A percentile compares a stretch with the other conserved stretches of the same genome.
These are phyloP conservation scores for Matsumurasca onukii DNA, from an alignment of 1,140 invertebrate species.

Conservation along the genomic window DNA sequence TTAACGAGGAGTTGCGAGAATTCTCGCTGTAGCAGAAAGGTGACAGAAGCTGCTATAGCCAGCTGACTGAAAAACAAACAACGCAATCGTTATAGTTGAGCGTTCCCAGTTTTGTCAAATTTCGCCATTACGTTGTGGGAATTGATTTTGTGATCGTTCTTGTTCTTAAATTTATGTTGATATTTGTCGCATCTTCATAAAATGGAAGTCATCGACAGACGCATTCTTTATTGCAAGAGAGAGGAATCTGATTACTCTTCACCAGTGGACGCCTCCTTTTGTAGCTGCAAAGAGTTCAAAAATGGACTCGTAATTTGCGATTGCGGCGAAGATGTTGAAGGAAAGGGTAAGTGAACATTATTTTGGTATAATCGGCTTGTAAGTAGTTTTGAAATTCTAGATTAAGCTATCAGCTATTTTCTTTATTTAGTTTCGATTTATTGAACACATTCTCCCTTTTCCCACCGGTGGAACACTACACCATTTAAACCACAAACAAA, in stretches of 20 bases:
- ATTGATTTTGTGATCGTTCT: background rate
- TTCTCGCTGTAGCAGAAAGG: background rate
- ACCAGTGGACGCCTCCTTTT: background rate
- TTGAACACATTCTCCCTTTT: background rate
- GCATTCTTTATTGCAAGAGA: constrained; percentile 12
- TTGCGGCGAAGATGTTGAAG: constrained; percentile 17
- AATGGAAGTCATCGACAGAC: constrained; percentile 17
- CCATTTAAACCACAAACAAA: too few relatives aligned
- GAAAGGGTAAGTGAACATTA: background rate
- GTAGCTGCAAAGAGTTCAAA: constrained; percentile 6
- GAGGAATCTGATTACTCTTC: background rate
- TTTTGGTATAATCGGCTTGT: background rate
- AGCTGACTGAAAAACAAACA: constrained; percentile 23
- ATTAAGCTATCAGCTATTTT: background rate
- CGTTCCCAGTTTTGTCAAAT: background rate
- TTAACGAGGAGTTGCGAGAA: background rate
- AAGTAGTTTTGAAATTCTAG: background rate
- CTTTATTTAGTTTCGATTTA: background rate
- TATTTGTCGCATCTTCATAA: background rate
- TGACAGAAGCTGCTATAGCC: background rate
- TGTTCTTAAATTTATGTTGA: background rate
- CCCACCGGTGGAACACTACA: too few relatives aligned
- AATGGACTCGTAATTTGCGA: constrained; percentile 17
- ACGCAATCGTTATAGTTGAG: background rate
- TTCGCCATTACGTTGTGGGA: too few relatives aligned